Evolutionary conservation across 2,888 invertebrate species (phyloP).

Genomic region (Liopterus haemorrhoidalis): DNA sequence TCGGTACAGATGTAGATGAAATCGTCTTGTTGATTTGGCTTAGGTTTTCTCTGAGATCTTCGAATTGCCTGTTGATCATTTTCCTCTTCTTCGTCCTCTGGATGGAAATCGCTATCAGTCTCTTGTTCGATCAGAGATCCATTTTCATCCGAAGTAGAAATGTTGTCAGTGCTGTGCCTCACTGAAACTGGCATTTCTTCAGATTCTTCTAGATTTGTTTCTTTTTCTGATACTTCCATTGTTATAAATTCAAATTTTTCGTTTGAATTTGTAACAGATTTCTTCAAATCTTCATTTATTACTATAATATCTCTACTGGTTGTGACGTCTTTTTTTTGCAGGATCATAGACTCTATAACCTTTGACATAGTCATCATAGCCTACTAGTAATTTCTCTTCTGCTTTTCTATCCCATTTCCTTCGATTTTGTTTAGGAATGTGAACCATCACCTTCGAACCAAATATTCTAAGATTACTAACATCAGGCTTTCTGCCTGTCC

Average conservation of each 20-base stretch:
- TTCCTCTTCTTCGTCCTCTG: slow-evolving; percentile 1
- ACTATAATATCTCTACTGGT: slow-evolving; percentile 18
- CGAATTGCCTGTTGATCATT: background rate
- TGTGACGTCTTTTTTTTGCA: slow-evolving; percentile 4
- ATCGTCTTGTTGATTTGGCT: slow-evolving; percentile 4
- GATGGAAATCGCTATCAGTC: slow-evolving; percentile 6
- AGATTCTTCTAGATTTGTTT: slow-evolving; percentile 8
- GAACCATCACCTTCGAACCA: slow-evolving; percentile 14
- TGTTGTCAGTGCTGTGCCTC: slow-evolving; percentile 11
- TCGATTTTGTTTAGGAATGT: slow-evolving; percentile 18
- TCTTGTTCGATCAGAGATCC: slow-evolving; percentile 7
- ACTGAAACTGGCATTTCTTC: slow-evolving; percentile 14
- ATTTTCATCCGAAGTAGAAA: slow-evolving; percentile 10
- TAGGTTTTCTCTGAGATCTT: slow-evolving; percentile 10
- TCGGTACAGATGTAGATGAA: background rate
- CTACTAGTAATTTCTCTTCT: slow-evolving; percentile 15
- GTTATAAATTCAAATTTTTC: background rate
- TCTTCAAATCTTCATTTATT: slow-evolving; percentile 7
- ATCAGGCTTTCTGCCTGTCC: slow-evolving; percentile 26
- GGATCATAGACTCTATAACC: slow-evolving; percentile 18
- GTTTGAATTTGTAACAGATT: too few relatives aligned
- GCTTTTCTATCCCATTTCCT: slow-evolving; percentile 21
- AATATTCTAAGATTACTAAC: slow-evolving; percentile 28
- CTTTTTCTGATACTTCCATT: slow-evolving; percentile 1
- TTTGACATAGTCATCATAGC: slow-evolving; percentile 15